Percentiles rank a stretch among this genome's conserved stretches.
phyloP scores from a whole-genome alignment of 1,140 invertebrate species.

The Paracyclopina nana region DNA sequence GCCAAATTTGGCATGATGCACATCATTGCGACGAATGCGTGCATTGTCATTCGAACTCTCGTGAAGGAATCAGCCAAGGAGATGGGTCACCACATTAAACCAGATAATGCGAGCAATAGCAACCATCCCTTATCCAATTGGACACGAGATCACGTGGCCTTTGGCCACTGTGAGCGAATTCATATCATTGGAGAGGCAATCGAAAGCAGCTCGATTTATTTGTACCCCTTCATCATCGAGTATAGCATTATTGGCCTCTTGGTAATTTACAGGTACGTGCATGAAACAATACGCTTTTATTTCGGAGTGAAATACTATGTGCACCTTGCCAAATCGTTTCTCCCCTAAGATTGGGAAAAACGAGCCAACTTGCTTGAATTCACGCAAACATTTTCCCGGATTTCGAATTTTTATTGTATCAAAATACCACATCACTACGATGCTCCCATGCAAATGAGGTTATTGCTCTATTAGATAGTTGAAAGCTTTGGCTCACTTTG shows the following conservation, averaged over 20 bases:
- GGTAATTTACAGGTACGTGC: neutral
- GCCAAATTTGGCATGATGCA: conserved; percentile 16
- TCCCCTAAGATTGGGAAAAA: no score
- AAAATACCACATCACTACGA: no score
- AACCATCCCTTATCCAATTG: neutral
- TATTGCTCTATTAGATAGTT: no score
- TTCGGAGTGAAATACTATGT: no score
- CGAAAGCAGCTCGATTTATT: conserved; percentile 4
- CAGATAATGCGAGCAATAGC: neutral
- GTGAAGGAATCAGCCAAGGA: conserved; percentile 75
- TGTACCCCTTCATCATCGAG: conserved; percentile 13
- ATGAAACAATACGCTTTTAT: no score
- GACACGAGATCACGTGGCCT: neutral
- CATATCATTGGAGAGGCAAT: conserved; percentile 8
- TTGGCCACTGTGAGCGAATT: neutral
- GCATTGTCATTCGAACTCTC: conserved; percentile 9
- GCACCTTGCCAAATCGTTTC: no score
- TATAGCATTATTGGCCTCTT: conserved; percentile 6
- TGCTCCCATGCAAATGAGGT: no score
- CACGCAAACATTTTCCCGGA: no score
- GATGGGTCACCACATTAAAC: conserved; percentile 38
- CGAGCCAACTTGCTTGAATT: no score
- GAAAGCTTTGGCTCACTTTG: no score
- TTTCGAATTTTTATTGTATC: no score
- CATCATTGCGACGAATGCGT: conserved; percentile 7